A percentile compares a stretch with the other conserved stretches of the same genome.
These are phyloP conservation scores for Megathymus violae DNA, from an alignment of 1,140 invertebrate species.

Conservation along the genomic window DNA sequence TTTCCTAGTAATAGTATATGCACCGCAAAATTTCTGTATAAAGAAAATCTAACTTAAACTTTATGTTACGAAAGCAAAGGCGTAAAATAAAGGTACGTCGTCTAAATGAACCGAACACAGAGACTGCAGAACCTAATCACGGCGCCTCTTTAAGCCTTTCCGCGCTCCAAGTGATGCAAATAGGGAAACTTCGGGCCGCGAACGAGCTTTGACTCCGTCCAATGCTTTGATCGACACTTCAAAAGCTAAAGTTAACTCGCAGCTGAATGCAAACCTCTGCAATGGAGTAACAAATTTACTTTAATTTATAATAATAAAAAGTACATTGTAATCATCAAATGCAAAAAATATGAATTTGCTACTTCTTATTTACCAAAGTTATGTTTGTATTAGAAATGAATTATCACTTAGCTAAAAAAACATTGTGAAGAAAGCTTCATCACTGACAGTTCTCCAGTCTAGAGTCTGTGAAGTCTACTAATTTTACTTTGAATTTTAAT, in stretches of 20 bases:
- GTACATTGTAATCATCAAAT: too few species aligned
- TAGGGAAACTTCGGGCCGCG: slow-evolving; percentile 70
- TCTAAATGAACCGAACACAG: slow-evolving; percentile 36
- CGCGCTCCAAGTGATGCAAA: slow-evolving; percentile 71
- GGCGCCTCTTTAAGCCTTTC: slow-evolving; percentile 63
- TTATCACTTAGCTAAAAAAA: too few species aligned
- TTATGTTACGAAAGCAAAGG: slow-evolving; percentile 11
- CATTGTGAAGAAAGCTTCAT: too few species aligned
- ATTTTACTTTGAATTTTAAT: too few species aligned
- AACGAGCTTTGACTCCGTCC: slow-evolving; percentile 65
- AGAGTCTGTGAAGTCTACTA: too few species aligned
- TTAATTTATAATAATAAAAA: background rate
- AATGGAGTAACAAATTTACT: slow-evolving; percentile 1
- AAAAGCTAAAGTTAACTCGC: slow-evolving; percentile 63
- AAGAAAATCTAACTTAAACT: background rate
- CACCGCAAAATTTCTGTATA: too few species aligned
- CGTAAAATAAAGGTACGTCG: slow-evolving; percentile 1
- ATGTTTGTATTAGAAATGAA: too few species aligned
- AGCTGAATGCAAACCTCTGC: slow-evolving; percentile 13
- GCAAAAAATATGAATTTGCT: too few species aligned
- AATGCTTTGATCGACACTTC: slow-evolving; percentile 73
- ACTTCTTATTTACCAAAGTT: too few species aligned
- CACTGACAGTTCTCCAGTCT: too few species aligned
- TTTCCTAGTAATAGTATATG: too few species aligned
- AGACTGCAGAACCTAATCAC: slow-evolving; percentile 47